phyloP scores from a whole-genome alignment of 2,888 invertebrate species.

The Trachelus stipa region DNA sequence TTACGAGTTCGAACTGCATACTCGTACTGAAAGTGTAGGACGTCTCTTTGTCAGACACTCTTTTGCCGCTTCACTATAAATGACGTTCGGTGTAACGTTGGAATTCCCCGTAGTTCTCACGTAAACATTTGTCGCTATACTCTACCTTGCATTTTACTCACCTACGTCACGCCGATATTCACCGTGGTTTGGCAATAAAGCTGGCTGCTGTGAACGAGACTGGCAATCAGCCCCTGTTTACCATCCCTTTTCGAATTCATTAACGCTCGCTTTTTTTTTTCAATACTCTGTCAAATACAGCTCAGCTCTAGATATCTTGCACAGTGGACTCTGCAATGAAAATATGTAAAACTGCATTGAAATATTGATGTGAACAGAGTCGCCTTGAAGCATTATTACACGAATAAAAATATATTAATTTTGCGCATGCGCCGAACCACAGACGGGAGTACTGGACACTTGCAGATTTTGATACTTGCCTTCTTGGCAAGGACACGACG shows the following conservation, averaged over 20 bases:
- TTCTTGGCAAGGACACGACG: too few relatives aligned
- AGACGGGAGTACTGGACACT: not conserved
- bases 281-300: not conserved
- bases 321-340: not conserved
- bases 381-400: not conserved
- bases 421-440: too few relatives aligned
- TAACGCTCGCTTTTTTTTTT: conserved; percentile 28
- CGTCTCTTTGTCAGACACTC: not conserved
- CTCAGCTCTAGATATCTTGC: not conserved
- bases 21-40: not conserved
- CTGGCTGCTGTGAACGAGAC: conserved; percentile 28
- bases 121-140: not conserved
- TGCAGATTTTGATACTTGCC: not conserved
- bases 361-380: not conserved
- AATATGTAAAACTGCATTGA: not conserved
- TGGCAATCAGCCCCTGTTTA: conserved; percentile 41
- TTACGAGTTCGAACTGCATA: not conserved
- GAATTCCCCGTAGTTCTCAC: not conserved
- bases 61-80: not conserved
- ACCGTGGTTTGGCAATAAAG: not conserved
- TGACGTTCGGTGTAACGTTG: not conserved
- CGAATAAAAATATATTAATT: not conserved
- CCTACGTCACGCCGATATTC: not conserved
- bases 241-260: conserved; percentile 40
- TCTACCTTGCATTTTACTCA: not conserved